Conservation (phyloP, 2,113 vertebrate genomes). For the Theropithecus gelada region DNA sequence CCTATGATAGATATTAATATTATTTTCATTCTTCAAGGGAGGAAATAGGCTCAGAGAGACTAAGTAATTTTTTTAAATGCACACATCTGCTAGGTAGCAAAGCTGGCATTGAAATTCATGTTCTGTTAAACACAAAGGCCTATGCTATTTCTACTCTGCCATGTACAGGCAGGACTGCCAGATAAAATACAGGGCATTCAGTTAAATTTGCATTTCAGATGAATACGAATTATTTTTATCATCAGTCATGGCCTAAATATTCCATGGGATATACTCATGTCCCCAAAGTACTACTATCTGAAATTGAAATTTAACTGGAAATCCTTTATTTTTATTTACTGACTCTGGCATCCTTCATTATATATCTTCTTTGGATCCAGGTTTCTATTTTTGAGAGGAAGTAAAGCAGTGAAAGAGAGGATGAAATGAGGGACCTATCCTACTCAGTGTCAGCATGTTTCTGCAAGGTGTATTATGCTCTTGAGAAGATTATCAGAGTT, state of each 20-base stretch:
- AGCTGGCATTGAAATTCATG: not conserved
- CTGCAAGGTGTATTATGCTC: not conserved
- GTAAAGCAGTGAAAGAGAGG: not conserved
- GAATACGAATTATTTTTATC: not conserved
- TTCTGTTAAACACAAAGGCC: not conserved
- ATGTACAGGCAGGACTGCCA: not conserved
- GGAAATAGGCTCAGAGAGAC: not conserved
- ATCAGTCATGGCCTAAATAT: not conserved
- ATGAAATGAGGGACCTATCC: not conserved
- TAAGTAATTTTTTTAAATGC: not conserved
- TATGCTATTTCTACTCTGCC: not conserved
- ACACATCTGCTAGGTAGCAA: not conserved
- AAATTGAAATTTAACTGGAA: constrained; percentile 19
- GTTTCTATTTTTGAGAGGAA: not conserved
- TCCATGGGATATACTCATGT: not conserved
- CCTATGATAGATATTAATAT: not conserved
- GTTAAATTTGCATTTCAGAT: constrained; percentile 1
- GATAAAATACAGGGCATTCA: not conserved
- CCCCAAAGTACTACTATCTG: not conserved
- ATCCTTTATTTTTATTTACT: not conserved
- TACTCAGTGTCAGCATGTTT: not conserved
- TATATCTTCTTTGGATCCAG: not conserved
- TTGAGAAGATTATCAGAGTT: not conserved
- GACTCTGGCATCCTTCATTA: not conserved
- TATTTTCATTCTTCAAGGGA: not conserved